phyloP scores from a whole-genome alignment of 2,113 vertebrate genomes.

The Apteryx owenii region DNA sequence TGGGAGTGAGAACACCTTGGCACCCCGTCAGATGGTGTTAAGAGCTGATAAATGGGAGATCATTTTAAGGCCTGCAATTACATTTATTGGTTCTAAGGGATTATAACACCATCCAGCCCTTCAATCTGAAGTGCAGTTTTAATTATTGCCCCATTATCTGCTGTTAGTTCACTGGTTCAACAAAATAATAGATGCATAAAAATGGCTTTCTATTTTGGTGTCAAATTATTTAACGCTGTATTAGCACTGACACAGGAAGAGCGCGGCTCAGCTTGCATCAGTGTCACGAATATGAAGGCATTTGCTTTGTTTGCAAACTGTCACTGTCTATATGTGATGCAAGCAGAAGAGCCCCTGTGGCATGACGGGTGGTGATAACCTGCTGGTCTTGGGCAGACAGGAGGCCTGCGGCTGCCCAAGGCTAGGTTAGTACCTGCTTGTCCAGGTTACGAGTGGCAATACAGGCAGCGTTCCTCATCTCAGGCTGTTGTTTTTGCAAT shows the following conservation, averaged over 20 bases:
- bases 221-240: neutral
- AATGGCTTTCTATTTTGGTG: neutral
- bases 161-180: neutral
- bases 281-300: neutral
- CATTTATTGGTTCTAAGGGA: neutral
- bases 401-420: rapidly evolving
- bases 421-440: rapidly evolving
- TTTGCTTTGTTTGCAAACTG: constrained; percentile 5
- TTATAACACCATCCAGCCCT: neutral
- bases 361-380: neutral
- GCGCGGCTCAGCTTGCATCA: neutral
- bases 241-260: neutral
- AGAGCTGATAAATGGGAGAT: neutral
- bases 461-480: rapidly evolving
- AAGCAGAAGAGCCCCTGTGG: neutral
- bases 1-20: neutral
- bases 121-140: constrained; percentile 17
- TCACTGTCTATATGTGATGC: rapidly evolving
- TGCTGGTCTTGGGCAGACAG: neutral
- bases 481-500: neutral
- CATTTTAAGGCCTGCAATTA: neutral
- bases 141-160: constrained; percentile 8
- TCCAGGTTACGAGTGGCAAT: rapidly evolving
- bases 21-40: neutral
- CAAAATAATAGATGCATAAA: neutral